phyloP scores from a whole-genome alignment of 2,888 invertebrate genomes.

The Brachyopa scutellaris region DNA sequence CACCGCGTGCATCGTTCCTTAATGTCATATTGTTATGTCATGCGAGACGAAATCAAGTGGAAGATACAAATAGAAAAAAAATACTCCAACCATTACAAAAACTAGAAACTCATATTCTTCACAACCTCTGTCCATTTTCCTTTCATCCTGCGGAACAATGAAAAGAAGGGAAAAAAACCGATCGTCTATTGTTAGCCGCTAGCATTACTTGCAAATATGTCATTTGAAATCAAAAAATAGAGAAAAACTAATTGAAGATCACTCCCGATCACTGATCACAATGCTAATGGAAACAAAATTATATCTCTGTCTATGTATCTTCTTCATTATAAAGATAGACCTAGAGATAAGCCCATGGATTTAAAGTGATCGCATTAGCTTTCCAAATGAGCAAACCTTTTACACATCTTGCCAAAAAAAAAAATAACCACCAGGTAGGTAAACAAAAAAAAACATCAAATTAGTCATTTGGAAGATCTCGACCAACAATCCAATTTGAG shows the following conservation, averaged over 20 bases:
- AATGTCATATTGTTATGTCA: slow-evolving; percentile 75
- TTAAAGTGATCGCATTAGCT: slow-evolving; percentile 73
- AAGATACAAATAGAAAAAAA: slow-evolving; percentile 29
- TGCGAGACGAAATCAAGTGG: slow-evolving; percentile 73
- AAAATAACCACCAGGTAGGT: slow-evolving; percentile 1
- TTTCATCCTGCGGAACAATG: slow-evolving; percentile 12
- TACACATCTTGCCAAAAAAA: slow-evolving; percentile 50
- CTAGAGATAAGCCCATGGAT: slow-evolving; percentile 49
- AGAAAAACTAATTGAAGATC: slow-evolving; percentile 62
- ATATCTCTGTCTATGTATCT: slow-evolving; percentile 21
- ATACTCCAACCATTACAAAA: neutral
- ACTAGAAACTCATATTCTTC: slow-evolving; percentile 14
- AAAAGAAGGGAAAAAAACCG: slow-evolving; percentile 47
- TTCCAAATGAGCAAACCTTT: slow-evolving; percentile 72
- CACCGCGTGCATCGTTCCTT: slow-evolving; percentile 34
- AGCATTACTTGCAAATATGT: slow-evolving; percentile 74
- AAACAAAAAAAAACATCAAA: slow-evolving; percentile 59
- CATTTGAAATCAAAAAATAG: slow-evolving; percentile 60
- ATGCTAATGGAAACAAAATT: slow-evolving; percentile 52
- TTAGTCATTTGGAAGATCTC: slow-evolving; percentile 53
- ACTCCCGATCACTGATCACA: slow-evolving; percentile 31
- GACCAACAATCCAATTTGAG: slow-evolving; percentile 56
- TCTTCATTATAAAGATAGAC: slow-evolving; percentile 26
- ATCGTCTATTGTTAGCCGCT: slow-evolving; percentile 44
- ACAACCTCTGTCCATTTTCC: neutral